phyloP scores from a whole-genome alignment of 1,140 invertebrate genomes.

The Drosophila bocki region DNA sequence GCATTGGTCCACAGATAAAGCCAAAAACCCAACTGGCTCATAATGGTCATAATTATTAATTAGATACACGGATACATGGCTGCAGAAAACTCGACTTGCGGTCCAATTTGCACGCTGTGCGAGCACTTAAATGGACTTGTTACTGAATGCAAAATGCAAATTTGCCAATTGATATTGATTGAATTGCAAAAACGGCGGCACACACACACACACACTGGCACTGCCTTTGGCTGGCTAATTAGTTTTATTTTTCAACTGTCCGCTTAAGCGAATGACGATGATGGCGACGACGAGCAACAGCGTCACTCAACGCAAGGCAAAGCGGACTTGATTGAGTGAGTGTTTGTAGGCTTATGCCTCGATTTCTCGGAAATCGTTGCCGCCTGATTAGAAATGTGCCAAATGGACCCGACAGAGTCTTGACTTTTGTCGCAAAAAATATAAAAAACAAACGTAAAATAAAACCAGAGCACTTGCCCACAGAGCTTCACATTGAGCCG shows the following conservation, averaged over 20 bases:
- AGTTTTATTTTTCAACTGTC: slow-evolving; percentile 75
- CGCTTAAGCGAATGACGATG: slow-evolving; percentile 58
- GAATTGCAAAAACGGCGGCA: slow-evolving; percentile 60
- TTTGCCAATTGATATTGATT: slow-evolving; percentile 83
- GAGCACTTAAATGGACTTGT: slow-evolving; percentile 73
- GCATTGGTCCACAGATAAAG: slow-evolving; percentile 51
- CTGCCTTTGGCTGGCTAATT: slow-evolving; percentile 60
- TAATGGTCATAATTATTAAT: slow-evolving; percentile 64
- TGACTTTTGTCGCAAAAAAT: slow-evolving; percentile 36
- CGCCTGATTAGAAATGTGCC: slow-evolving; percentile 67
- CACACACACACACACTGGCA: not conserved
- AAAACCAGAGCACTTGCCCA: slow-evolving; percentile 9
- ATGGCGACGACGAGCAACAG: slow-evolving; percentile 38
- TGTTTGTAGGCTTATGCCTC: slow-evolving; percentile 33
- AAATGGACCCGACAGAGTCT: slow-evolving; percentile 40
- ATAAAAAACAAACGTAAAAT: not conserved
- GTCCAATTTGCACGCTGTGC: slow-evolving; percentile 21
- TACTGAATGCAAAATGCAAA: slow-evolving; percentile 74
- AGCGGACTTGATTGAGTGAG: slow-evolving; percentile 38
- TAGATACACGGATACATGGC: slow-evolving; percentile 36
- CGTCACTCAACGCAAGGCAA: slow-evolving; percentile 23
- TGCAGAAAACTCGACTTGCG: slow-evolving; percentile 24
- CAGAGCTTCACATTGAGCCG: slow-evolving; percentile 10
- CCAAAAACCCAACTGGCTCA: slow-evolving; percentile 46
- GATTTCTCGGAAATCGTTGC: slow-evolving; percentile 65